These are phyloP conservation scores for Byasa hedistus DNA, from an alignment of 2,888 invertebrate genomes.

Conservation along the genomic window DNA sequence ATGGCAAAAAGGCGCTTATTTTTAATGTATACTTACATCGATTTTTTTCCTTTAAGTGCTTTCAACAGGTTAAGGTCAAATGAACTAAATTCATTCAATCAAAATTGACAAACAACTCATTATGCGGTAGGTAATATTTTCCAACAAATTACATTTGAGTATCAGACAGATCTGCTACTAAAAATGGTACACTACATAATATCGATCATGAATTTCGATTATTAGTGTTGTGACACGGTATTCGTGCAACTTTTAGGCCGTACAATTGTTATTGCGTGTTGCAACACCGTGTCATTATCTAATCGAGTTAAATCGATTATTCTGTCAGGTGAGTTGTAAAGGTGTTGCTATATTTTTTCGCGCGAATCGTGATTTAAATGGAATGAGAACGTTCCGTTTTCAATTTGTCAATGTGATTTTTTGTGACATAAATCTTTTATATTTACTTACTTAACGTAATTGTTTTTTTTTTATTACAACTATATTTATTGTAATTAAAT, in stretches of 20 bases:
- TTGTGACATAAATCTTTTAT: background rate
- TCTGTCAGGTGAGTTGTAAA: slow-evolving; percentile 1
- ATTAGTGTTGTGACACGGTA: slow-evolving; percentile 19
- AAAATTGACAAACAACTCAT: background rate
- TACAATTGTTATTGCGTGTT: slow-evolving; percentile 25
- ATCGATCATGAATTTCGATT: slow-evolving; percentile 13
- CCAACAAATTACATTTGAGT: slow-evolving; percentile 14
- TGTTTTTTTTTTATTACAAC: background rate
- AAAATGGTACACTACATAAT: slow-evolving; percentile 4
- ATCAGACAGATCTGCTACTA: slow-evolving; percentile 8
- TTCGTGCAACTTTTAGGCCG: slow-evolving; percentile 18
- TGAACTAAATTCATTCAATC: too few species aligned
- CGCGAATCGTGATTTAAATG: background rate
- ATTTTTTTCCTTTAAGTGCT: too few species aligned
- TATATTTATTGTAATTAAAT: background rate
- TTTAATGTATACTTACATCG: too few species aligned
- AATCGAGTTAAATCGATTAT: slow-evolving; percentile 24
- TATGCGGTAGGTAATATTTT: background rate
- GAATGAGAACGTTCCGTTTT: slow-evolving; percentile 8
- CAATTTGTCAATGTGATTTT: slow-evolving; percentile 8
- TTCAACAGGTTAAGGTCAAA: too few species aligned
- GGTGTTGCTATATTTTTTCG: slow-evolving; percentile 2
- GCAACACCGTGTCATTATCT: slow-evolving; percentile 17
- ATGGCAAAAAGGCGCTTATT: too few species aligned
- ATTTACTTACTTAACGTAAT: background rate